Evolutionary conservation across 1,140 invertebrate species (phyloP), one percentile per base, ranked within the genome.

Genomic region (Rhynchophorus ferrugineus): DNA sequence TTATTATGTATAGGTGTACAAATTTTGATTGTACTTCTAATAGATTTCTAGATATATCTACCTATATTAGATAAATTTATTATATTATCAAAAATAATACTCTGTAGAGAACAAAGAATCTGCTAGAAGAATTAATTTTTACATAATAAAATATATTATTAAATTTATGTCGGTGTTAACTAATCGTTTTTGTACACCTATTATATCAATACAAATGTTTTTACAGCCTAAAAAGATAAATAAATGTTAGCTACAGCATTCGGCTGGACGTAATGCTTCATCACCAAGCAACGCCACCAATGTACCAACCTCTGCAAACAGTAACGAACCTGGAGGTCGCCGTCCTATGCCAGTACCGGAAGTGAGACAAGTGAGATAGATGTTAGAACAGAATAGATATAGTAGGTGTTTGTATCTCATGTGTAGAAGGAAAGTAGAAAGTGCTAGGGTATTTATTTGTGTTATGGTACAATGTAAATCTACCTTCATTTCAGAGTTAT

Each of bases 311-410:
- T 14, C 33, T 2, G 33, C 21, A n/a, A 50, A 37, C 7, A 43
- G 44, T 17, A 49, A 49, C 11, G 57, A 45, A 13, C 50, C 36
- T 11, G 41, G 49, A 16, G 51, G 60, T 42, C 11, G 66, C 29
- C 56, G 65, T 5, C 59, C 60, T 0, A 58, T 62, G 5, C 66
- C 67, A 9, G 48, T 66, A 33, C 67, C 67, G 24, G 67, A 69
- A 61, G 57, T 62, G 36, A 66, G 66, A 68, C 67, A 69, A 62
- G 67, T 69, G 66, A 69, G 67, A 69, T 69, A 64, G 65, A 64
- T 59, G 41, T 53, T 54, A 54, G 44, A 54, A 37, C 19, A n/a
- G 37, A n/a, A 36, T 37, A 37, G 35, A 29, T 47, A 38, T 47
- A 38, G 45, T 47, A 47, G 45, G 36, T 47, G 45, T 47, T 47